phyloP scores from a whole-genome alignment of 2,113 vertebrate genomes.

The Sminthopsis crassicaudata region DNA sequence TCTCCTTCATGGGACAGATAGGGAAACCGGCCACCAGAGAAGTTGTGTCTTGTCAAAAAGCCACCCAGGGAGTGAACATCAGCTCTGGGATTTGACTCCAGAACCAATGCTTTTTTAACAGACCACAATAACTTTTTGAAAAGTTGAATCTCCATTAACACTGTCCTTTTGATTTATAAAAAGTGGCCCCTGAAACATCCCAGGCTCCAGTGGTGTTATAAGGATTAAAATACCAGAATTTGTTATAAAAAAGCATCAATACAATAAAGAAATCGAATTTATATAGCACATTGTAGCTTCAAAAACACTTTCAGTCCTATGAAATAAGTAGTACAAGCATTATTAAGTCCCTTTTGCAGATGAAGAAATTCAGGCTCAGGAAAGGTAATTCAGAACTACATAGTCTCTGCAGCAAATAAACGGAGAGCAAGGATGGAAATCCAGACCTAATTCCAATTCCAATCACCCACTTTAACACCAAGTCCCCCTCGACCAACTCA shows the following conservation, averaged over 20 bases:
- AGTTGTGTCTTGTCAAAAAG: not conserved
- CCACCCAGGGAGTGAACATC: not conserved
- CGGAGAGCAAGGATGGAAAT: not conserved
- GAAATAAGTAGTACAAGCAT: not conserved
- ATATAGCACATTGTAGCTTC: not conserved
- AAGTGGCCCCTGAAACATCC: not conserved
- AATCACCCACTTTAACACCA: not conserved
- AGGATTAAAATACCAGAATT: not conserved
- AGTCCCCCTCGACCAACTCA: not conserved
- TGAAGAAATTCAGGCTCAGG: too few species aligned
- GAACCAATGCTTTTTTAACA: not conserved
- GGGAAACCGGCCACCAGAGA: not conserved
- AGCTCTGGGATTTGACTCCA: not conserved
- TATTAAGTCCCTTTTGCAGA: not conserved
- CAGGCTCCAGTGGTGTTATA: not conserved
- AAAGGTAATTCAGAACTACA: too few species aligned
- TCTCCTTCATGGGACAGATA: not conserved
- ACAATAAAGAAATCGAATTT: not conserved
- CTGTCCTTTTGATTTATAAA: slow-evolving; percentile 39
- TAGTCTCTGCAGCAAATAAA: too few species aligned
- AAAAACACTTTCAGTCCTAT: not conserved
- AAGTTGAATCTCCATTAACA: not conserved
- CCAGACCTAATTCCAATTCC: not conserved
- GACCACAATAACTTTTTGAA: not conserved
- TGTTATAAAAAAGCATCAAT: not conserved